phyloP scores from a whole-genome alignment of 2,888 invertebrate genomes.

The Rhagonycha fulva region DNA sequence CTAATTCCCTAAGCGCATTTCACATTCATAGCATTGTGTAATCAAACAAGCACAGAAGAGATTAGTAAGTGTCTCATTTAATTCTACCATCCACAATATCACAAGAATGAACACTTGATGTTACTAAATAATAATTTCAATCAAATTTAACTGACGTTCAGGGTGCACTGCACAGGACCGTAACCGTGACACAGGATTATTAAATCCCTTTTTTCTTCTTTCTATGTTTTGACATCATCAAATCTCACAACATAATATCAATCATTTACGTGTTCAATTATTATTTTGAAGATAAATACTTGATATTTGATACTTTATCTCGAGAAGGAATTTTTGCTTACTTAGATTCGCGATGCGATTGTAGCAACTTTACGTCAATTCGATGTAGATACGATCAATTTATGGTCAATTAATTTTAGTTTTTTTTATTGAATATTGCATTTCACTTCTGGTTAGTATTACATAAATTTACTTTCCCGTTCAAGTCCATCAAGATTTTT shows the following conservation, averaged over 20 bases:
- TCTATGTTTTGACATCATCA: not conserved
- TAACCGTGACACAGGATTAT: not conserved
- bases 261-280: not conserved
- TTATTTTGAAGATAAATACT: not conserved
- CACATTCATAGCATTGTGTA: constrained; percentile 8
- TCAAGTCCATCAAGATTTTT: not conserved
- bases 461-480: not conserved
- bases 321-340: not conserved
- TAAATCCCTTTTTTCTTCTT: not conserved
- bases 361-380: not conserved
- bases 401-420: not conserved
- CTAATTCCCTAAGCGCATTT: constrained; percentile 12
- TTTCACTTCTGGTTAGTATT: not conserved
- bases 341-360: not conserved
- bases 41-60: constrained; percentile 13
- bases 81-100: not conserved
- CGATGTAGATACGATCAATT: not conserved
- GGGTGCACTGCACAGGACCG: not conserved
- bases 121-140: constrained; percentile 2
- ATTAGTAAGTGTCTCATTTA: constrained; percentile 11
- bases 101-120: not conserved
- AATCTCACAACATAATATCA: not conserved
- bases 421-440: not conserved
- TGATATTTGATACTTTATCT: not conserved
- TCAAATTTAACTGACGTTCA: not conserved